Percentiles rank a stretch among this genome's conserved stretches.
phyloP scores from a whole-genome alignment of 2,797 vertebrate species.

The Dryobates pubescens region DNA sequence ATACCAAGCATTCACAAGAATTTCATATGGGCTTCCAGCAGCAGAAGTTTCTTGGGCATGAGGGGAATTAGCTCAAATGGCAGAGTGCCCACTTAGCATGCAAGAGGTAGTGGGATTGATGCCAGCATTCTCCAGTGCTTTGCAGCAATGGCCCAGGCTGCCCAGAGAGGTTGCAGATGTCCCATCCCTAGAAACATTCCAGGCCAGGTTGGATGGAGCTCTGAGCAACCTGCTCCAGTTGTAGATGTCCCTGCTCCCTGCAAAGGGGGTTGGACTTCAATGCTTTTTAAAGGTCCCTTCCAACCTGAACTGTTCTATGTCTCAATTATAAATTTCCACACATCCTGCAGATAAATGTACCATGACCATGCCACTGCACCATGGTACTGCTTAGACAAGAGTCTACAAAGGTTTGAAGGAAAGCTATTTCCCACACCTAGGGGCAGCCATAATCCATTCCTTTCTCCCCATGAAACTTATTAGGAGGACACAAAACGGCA shows the following conservation, averaged over 20 bases:
- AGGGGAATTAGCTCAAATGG: conserved; percentile 59
- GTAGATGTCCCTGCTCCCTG: too few species aligned
- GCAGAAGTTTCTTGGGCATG: background rate
- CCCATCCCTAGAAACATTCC: too few species aligned
- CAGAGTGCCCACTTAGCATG: conserved; percentile 74
- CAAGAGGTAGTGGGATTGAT: conserved; percentile 69
- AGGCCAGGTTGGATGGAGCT: too few species aligned
- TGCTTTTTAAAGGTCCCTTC: too few species aligned
- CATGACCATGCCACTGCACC: background rate
- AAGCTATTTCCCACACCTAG: background rate
- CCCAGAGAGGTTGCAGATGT: too few species aligned
- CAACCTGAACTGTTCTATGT: too few species aligned
- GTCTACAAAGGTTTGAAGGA: background rate
- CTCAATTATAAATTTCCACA: background rate
- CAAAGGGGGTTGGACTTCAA: too few species aligned
- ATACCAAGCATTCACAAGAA: background rate
- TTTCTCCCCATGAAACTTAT: background rate
- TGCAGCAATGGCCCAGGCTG: background rate
- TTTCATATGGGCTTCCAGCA: background rate
- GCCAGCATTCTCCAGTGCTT: conserved; percentile 52
- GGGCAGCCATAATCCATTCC: background rate
- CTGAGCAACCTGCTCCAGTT: too few species aligned
- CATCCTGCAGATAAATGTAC: background rate
- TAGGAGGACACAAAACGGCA: background rate
- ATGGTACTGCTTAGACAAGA: background rate